Evolutionary conservation across 2,888 invertebrate species (phyloP), one percentile per base, ranked within the genome.

Genomic region (Lasioglossum leucozonium): DNA sequence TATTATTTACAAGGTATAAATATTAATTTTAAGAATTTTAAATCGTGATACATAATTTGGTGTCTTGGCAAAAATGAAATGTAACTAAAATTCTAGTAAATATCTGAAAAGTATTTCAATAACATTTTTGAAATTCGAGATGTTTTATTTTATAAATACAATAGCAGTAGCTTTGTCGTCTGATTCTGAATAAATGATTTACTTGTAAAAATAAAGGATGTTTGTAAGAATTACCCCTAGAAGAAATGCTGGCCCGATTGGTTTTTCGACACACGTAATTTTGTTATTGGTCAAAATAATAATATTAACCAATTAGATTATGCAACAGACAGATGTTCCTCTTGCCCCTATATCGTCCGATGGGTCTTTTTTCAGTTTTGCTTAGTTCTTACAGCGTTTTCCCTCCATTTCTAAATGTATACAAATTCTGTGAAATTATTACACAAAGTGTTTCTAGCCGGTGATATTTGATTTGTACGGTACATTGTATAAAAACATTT

Each of bases 341-440:
- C 6, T 55, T 55, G 10, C 10, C 30, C 30, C 62, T 30, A 62
- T 62, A 55, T 55, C 4, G 4, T n/a, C 4, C 11, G n/a, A 11
- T 11, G 4, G 55, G 55, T 11, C 4, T 55, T 55, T 55, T n/a
- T 11, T 55, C 55, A 55, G 3, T 11, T n/a, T 10, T 55, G n/a
- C 55, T 11, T 62, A 8, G 18, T 16, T 83, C 37, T 11, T 47
- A 73, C 58, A 73, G 55, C 51, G 42, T 77, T 82, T 80, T 78
- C 55, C 51, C 73, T 84, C 69, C 40, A 40, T 79, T 71, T 44
- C 34, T 55, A 51, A 42, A 37, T 58, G 62, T 55, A 55, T 10
- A 65, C 62, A 79, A 55, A 55, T 44, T 37, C 30, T 1, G 58
- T 47, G 22, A 55, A 42, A 74, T 77, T 65, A 44, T 47, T 58